Evolutionary conservation across 2,113 vertebrate genomes (phyloP), one percentile per base, ranked within the genome.

Genomic region (Sclerurus mexicanus): DNA sequence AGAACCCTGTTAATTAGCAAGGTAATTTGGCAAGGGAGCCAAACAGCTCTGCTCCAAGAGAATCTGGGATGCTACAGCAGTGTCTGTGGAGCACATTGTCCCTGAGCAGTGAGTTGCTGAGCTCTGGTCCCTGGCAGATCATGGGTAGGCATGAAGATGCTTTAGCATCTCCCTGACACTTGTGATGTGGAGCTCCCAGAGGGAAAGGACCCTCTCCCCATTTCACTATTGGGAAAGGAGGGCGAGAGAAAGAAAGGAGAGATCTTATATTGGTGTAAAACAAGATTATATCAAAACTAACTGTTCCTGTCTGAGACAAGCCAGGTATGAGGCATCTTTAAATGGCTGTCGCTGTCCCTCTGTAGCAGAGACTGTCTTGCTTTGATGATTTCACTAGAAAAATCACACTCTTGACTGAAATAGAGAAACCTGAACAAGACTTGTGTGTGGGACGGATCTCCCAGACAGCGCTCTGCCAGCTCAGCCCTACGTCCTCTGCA

Each of bases 351-450:
- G 0, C 91, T 91, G 40, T 58, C 89, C 69, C 25, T 87, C 86
- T 93, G 93, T 20, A 27, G 73, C 89, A 72, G 35, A 69, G 77
- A 25, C 77, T 20, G 58, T 13, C 89, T 89, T 40, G 84, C 73
- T 89, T 56, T 95, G 93, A 78, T 89, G 96, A 95, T 84, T 95
- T 96, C 95, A 86, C 68, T 53, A 90, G 90, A 90, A 95, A 90
- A 96, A 90, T 83, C 85, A 66, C 93, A 88, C 85, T 93, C 39
- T 49, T 92, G 93, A 93, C 82, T 94, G 92, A 95, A 96, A 93
- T 6, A 93, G 93, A 91, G 93, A 96, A 90, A 88, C 55, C 60
- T 71, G 64, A 66, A 9, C 59, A 91, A 75, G 92, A 40, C 76
- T 56, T 1, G 27, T 71, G 91, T 76, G 96, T 94, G 95, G 95